Evolutionary conservation across 2,797 vertebrate genomes (phyloP).

Genomic region (Cryptoprocta ferox): DNA sequence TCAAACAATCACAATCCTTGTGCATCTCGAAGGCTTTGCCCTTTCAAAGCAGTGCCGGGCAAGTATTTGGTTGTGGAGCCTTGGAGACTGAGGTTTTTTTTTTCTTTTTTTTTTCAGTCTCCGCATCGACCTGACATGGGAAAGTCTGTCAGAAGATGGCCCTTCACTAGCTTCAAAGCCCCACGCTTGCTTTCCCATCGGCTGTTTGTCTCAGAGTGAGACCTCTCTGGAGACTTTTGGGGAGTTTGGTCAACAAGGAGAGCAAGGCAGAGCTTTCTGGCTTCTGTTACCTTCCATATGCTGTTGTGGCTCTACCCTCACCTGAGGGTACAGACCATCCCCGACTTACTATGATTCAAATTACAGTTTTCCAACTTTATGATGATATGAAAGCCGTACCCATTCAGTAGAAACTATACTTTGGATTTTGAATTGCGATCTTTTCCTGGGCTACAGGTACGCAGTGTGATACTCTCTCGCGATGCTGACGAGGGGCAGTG

Average conservation of each 20-base stretch:
- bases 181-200: background rate
- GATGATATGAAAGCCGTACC: background rate
- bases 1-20: constrained; percentile 85
- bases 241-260: background rate
- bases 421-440: background rate
- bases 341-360: background rate
- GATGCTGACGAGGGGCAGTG: background rate
- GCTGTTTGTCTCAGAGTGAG: background rate
- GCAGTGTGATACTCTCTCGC: accelerated
- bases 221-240: background rate
- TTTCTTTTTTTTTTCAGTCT: constrained; percentile 25
- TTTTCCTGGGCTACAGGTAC: background rate
- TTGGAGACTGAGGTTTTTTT: constrained; percentile 39
- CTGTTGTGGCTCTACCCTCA: background rate
- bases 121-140: constrained; percentile 59
- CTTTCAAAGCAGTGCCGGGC: constrained; percentile 55
- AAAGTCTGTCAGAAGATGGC: constrained; percentile 60
- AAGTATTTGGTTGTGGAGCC: constrained; percentile 56
- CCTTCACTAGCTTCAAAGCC: constrained; percentile 41
- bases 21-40: constrained; percentile 76
- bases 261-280: background rate
- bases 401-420: background rate
- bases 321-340: background rate
- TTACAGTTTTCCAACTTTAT: background rate
- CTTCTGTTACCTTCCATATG: background rate